These are phyloP conservation scores for Acleris cristana DNA, from an alignment of 2,888 invertebrate genomes.

Conservation along the genomic window DNA sequence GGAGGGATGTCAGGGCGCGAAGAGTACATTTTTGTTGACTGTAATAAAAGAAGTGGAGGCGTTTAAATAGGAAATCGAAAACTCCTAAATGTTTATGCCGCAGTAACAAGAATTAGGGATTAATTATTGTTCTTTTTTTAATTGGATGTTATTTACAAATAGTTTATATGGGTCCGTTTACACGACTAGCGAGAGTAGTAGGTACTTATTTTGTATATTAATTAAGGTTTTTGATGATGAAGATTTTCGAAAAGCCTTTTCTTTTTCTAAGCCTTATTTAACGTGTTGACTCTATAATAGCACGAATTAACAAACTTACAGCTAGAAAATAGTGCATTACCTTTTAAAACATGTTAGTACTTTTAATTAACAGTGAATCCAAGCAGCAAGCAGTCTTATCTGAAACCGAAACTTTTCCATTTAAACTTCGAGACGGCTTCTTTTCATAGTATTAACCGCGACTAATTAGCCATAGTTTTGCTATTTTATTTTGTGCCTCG, in stretches of 20 bases:
- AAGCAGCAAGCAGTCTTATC: slow-evolving; percentile 53
- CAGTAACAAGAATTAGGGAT: slow-evolving; percentile 48
- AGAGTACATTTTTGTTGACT: slow-evolving; percentile 63
- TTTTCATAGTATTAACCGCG: slow-evolving; percentile 42
- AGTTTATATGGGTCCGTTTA: slow-evolving; percentile 20
- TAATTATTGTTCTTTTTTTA: slow-evolving; percentile 33
- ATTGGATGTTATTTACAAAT: slow-evolving; percentile 31
- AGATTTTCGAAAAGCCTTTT: too few relatives aligned
- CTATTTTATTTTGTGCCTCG: slow-evolving; percentile 25
- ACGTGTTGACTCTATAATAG: too few relatives aligned
- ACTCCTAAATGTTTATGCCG: slow-evolving; percentile 62
- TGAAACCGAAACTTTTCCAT: slow-evolving; percentile 71
- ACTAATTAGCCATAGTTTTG: slow-evolving; percentile 38
- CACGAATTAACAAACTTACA: too few relatives aligned
- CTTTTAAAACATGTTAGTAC: too few relatives aligned
- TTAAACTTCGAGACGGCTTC: slow-evolving; percentile 57
- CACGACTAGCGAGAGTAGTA: background rate
- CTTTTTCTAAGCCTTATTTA: too few relatives aligned
- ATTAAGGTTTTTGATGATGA: too few relatives aligned
- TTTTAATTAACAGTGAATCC: slow-evolving; percentile 59
- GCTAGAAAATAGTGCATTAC: too few relatives aligned
- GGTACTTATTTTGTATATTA: too few relatives aligned
- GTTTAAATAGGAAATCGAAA: slow-evolving; percentile 70
- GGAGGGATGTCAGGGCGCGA: slow-evolving; percentile 57
- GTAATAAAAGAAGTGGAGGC: slow-evolving; percentile 62